phyloP scores from a whole-genome alignment of 2,113 vertebrate genomes.

The Pongo pygmaeus region DNA sequence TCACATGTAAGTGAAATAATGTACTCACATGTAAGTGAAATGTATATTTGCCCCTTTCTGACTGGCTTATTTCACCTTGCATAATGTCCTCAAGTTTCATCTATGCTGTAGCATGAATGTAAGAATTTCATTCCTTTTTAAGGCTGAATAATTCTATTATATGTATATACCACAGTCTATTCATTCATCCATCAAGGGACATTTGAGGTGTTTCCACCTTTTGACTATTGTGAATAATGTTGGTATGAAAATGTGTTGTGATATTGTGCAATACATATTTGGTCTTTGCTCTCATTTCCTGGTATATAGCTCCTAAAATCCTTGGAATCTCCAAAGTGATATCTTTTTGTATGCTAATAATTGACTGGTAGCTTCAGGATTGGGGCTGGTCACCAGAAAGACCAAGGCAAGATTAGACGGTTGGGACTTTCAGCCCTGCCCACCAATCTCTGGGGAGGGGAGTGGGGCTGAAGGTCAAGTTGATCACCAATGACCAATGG shows the following conservation, averaged over 20 bases:
- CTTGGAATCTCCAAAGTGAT: neutral
- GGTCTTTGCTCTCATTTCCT: neutral
- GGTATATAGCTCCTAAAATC: neutral
- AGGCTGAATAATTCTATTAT: neutral
- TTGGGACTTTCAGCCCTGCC: neutral
- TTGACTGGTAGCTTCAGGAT: neutral
- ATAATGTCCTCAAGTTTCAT: neutral
- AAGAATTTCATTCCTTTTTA: neutral
- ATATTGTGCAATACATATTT: neutral
- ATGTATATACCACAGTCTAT: neutral
- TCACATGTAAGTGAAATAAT: neutral
- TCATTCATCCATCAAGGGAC: neutral
- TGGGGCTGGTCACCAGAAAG: neutral
- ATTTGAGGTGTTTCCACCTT: neutral
- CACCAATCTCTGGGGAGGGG: neutral
- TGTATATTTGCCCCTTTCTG: neutral
- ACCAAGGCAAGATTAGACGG: neutral
- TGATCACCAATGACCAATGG: neutral
- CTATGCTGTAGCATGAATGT: neutral
- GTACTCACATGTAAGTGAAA: neutral
- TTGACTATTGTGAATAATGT: neutral
- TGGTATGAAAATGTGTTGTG: neutral
- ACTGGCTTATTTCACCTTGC: neutral
- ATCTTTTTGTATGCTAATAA: neutral
- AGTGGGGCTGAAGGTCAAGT: neutral